A percentile compares a stretch with the other conserved stretches of the same genome.
phyloP scores from a whole-genome alignment of 2,113 vertebrate genomes.

The Anhinga anhinga region DNA sequence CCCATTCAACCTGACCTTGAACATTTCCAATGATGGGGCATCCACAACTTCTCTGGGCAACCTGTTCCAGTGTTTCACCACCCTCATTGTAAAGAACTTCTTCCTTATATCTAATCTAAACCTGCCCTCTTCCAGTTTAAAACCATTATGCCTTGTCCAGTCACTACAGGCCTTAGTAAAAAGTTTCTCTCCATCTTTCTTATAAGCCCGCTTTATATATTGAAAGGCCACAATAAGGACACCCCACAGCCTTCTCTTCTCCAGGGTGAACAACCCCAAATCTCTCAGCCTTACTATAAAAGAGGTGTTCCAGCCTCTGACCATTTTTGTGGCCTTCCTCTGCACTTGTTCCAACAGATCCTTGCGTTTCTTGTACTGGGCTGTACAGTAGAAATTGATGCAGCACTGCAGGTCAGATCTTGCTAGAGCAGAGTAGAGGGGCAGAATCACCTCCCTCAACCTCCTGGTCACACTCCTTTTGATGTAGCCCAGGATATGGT shows the following conservation, averaged over 20 bases:
- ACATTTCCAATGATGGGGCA: background rate
- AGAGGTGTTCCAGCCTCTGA: too few species aligned
- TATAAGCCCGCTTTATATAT: background rate
- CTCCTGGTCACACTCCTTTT: fast-evolving
- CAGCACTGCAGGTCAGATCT: background rate
- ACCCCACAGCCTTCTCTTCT: too few species aligned
- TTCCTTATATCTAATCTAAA: background rate
- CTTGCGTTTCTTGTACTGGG: background rate
- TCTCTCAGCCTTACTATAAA: too few species aligned
- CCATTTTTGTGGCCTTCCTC: background rate
- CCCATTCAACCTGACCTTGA: background rate
- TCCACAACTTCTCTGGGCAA: background rate
- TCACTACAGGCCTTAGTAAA: background rate
- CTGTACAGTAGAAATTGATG: background rate
- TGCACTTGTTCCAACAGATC: fast-evolving
- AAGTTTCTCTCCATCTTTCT: background rate
- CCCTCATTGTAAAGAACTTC: background rate
- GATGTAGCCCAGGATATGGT: fast-evolving
- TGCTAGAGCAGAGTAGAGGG: fast-evolving
- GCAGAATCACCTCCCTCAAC: fast-evolving
- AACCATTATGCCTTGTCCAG: background rate
- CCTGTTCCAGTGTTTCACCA: background rate
- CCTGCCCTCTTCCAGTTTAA: background rate
- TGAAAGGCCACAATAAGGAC: too few species aligned
- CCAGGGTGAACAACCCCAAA: too few species aligned